phyloP scores from a whole-genome alignment of 2,113 vertebrate species.

The Nerophis ophidion region DNA sequence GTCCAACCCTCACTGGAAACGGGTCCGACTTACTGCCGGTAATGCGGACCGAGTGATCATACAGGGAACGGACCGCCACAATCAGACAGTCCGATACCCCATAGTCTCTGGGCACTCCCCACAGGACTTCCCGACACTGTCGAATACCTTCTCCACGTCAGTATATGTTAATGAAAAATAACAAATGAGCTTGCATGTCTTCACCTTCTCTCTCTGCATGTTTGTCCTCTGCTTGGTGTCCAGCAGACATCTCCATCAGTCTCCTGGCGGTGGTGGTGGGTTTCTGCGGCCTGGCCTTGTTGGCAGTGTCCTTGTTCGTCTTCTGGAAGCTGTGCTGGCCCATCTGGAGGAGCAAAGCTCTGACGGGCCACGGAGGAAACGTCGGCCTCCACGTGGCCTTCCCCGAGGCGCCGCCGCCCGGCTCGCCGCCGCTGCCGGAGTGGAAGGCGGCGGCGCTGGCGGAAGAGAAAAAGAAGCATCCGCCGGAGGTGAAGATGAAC shows the following conservation, averaged over 20 bases:
- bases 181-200: conserved; percentile 49
- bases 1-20: too few relatives aligned
- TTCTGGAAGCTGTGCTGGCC: conserved; percentile 99
- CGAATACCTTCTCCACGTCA: too few relatives aligned
- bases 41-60: too few relatives aligned
- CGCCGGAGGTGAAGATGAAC: conserved; percentile 77
- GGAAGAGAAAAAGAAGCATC: conserved; percentile 73
- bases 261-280: conserved; percentile 93
- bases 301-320: conserved; percentile 95
- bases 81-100: too few relatives aligned
- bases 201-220: conserved; percentile 15
- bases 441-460: conserved; percentile 20
- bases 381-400: conserved; percentile 70
- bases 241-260: conserved; percentile 94
- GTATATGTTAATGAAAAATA: too few relatives aligned
- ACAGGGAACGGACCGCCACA: too few relatives aligned
- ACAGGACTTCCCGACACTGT: too few relatives aligned
- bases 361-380: conserved; percentile 68
- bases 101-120: too few relatives aligned
- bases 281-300: conserved; percentile 93
- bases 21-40: too few relatives aligned
- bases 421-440: conserved; percentile 31
- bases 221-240: conserved; percentile 42
- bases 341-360: conserved; percentile 89
- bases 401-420: conserved; percentile 63